Evolutionary conservation across 2,797 vertebrate genomes (phyloP), one percentile per base, ranked within the genome.

Genomic region (Rhyacichthys aspro): DNA sequence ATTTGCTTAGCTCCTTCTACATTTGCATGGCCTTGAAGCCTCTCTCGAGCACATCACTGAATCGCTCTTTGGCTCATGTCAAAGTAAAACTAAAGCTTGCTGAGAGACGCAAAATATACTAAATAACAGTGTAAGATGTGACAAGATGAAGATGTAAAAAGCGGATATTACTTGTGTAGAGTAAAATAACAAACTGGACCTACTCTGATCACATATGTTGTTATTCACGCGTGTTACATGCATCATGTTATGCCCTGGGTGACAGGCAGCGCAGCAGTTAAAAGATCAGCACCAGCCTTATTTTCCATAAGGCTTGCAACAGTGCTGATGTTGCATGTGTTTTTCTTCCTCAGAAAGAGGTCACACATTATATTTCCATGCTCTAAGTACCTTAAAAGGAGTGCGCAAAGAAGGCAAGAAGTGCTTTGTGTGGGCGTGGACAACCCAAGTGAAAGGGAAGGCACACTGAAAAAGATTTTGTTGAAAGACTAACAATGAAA

Each of bases 341-440:
- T 17, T 37, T 37, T 59, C 19, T 43, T 45, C 14, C 12, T 44
- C 33, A 67, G 57, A 62, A 49, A 63, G 39, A 55, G 54, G 55
- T 54, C 49, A 50, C 14, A 9, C 11, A 2, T 17, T 43, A 9
- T 14, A 45, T 48, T 46, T 55, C 16, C 6, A 58, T 38, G 55
- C 41, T 45, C 19, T 53, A 52, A 76, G 76, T 44, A 38, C 58
- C 70, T 78, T 66, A 70, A 58, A 76, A 69, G 68, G 70, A 70
- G 50, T 1, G 49, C 34, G 63, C 36, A 44, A 50, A 61, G 32
- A 45, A 18, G 38, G 58, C 11, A 12, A 46, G 62, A 50, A 33
- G 53, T 2, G 10, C n/a, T 37, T 14, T 43, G 11, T 5, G 7
- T 9, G 23, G 23, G 23, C 23, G 23, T 28, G 23, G 4, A 28